Conservation (phyloP, 2,888 invertebrate genomes). For the Homarus gammarus region DNA sequence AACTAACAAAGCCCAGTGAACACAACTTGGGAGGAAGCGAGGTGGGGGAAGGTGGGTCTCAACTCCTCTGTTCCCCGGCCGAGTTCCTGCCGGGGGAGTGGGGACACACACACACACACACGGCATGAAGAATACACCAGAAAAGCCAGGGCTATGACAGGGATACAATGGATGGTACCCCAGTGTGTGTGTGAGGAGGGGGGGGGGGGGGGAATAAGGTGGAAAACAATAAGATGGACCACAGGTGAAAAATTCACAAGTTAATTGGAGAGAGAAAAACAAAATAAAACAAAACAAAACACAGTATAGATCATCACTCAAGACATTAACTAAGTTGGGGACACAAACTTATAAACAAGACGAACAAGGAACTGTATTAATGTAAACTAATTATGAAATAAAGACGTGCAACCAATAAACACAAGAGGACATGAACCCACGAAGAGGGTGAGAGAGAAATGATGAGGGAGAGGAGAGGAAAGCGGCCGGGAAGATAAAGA, state of each 20-base stretch:
- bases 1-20: no score
- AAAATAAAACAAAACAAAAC: no score
- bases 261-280: no score
- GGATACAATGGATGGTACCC: not conserved
- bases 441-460: slow-evolving; percentile 25
- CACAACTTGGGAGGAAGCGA: not conserved
- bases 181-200: not conserved
- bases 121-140: not conserved
- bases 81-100: not conserved
- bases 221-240: not conserved
- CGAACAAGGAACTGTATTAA: no score
- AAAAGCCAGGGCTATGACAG: not conserved
- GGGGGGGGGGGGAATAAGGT: not conserved
- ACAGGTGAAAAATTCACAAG: not conserved
- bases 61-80: not conserved
- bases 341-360: no score
- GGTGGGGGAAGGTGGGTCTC: not conserved
- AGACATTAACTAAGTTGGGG: no score
- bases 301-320: no score
- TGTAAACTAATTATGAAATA: no score
- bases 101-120: not conserved
- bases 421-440: no score
- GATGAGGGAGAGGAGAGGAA: not conserved
- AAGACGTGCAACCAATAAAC: no score
- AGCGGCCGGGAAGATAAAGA: not conserved